These are phyloP conservation scores for Dendrocopos noguchii DNA, from an alignment of 2,113 vertebrate genomes.

Conservation along the genomic window DNA sequence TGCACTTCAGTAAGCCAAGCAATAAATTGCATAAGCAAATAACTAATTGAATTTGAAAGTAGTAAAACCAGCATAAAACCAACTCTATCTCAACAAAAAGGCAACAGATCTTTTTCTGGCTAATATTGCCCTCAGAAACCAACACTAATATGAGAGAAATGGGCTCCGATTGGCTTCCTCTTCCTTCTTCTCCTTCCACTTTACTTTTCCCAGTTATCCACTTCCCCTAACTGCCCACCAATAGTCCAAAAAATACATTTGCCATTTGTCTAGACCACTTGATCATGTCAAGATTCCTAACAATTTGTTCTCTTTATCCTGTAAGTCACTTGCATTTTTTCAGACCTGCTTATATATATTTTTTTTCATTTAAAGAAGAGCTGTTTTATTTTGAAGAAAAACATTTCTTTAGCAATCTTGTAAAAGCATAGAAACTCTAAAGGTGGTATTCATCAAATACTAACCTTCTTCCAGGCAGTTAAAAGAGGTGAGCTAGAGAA, in stretches of 20 bases:
- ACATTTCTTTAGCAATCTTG: neutral
- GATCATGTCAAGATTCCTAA: neutral
- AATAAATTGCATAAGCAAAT: constrained; percentile 32
- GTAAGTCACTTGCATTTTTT: neutral
- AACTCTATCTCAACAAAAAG: constrained; percentile 16
- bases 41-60: constrained; percentile 41
- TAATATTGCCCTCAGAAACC: neutral
- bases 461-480: neutral
- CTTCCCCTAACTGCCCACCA: neutral
- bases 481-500: neutral
- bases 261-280: neutral
- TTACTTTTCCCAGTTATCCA: neutral
- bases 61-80: constrained; percentile 41
- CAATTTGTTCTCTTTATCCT: neutral
- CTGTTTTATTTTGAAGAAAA: neutral
- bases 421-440: neutral
- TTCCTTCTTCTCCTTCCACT: neutral
- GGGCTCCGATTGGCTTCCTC: neutral
- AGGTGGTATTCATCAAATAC: neutral
- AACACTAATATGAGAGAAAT: neutral
- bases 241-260: neutral
- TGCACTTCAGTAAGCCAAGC: neutral
- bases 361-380: neutral
- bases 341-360: neutral
- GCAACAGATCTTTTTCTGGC: constrained; percentile 18